Conservation (phyloP, 2,113 vertebrate genomes). For the Lipophrys pholis region DNA sequence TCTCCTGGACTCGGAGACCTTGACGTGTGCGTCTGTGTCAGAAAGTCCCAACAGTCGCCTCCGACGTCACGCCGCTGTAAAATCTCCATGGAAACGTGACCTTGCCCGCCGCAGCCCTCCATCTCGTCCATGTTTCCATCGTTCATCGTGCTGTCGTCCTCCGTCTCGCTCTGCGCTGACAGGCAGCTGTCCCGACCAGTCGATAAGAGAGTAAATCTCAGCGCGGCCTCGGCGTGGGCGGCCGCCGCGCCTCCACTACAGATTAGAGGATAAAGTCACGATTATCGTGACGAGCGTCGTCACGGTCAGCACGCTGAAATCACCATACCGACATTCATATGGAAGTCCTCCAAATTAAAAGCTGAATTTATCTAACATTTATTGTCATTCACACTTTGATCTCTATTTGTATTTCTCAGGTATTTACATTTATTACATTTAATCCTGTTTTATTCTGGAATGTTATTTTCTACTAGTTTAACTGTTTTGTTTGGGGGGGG, state of each 20-base stretch:
- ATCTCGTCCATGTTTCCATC: constrained; percentile 37
- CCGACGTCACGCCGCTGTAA: constrained; percentile 56
- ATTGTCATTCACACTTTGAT: no score
- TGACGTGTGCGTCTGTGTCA: constrained; percentile 61
- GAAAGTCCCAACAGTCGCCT: constrained; percentile 63
- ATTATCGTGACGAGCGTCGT: no score
- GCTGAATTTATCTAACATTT: no score
- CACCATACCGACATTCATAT: no score
- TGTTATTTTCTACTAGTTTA: no score
- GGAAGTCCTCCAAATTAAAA: no score
- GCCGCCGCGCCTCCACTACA: neutral
- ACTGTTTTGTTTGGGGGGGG: no score
- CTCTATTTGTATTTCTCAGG: no score
- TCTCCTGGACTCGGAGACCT: constrained; percentile 59
- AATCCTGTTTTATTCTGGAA: no score
- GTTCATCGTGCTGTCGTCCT: constrained; percentile 34
- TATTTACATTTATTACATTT: no score
- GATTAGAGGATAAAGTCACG: no score
- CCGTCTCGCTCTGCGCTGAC: constrained; percentile 55
- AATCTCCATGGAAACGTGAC: constrained; percentile 70
- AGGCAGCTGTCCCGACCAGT: constrained; percentile 67
- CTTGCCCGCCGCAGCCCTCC: constrained; percentile 58
- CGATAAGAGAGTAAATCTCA: constrained; percentile 61
- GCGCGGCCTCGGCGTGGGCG: constrained; percentile 60
- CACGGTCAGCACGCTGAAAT: no score